phyloP scores from a whole-genome alignment of 2,888 invertebrate genomes.

The Pachliopta kotzebuea region DNA sequence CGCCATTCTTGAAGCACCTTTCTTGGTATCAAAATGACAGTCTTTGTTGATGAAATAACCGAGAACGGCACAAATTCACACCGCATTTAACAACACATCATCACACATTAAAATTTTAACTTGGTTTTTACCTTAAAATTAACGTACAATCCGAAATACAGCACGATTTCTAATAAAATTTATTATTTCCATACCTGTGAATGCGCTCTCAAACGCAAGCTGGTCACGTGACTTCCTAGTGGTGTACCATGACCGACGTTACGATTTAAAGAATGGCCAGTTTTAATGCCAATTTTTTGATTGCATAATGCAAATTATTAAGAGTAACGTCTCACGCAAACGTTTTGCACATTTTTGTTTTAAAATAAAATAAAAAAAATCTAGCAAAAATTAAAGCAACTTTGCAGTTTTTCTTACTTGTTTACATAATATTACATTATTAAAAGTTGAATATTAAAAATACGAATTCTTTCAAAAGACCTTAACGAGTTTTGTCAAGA shows the following conservation, averaged over 20 bases:
- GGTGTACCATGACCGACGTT: constrained; percentile 47
- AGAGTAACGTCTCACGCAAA: constrained; percentile 8
- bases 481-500: no score
- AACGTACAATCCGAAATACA: constrained; percentile 57
- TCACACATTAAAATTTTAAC: constrained; percentile 50
- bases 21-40: constrained; percentile 83
- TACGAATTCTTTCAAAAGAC: no score
- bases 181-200: constrained; percentile 83
- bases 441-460: no score
- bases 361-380: not conserved
- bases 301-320: constrained; percentile 30
- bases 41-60: constrained; percentile 72
- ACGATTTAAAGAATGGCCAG: constrained; percentile 43
- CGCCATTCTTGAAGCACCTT: constrained; percentile 87
- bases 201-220: constrained; percentile 86
- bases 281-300: constrained; percentile 37
- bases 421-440: no score
- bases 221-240: constrained; percentile 83
- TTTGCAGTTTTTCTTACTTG: no score
- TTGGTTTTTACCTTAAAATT: constrained; percentile 66
- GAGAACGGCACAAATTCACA: constrained; percentile 64
- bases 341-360: not conserved
- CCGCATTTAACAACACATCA: constrained; percentile 55
- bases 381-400: not conserved
- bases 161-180: constrained; percentile 71